Percentiles rank a stretch among this genome's conserved stretches.
Conservation (phyloP, 2,888 invertebrate genomes). For the Drosophila neutralis region DNA sequence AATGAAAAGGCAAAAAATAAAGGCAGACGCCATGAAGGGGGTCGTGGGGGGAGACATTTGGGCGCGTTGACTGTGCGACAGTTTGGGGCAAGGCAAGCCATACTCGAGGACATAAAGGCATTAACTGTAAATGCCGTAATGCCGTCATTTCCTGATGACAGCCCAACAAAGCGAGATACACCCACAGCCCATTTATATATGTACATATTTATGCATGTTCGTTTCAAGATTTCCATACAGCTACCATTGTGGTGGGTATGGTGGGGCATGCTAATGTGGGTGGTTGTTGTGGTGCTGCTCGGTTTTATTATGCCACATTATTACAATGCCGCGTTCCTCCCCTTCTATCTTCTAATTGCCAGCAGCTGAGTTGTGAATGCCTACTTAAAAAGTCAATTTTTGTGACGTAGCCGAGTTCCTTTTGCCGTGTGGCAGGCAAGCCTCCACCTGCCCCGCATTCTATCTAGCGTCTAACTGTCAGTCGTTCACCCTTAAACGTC, state of each 20-base stretch:
- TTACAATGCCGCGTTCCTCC: constrained; percentile 36
- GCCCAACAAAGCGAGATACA: constrained; percentile 48
- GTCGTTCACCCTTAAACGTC: constrained; percentile 83
- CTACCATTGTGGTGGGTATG: constrained; percentile 4
- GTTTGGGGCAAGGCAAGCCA: constrained; percentile 27
- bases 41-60: neutral
- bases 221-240: constrained; percentile 21
- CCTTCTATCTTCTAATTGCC: constrained; percentile 17
- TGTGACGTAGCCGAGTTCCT: constrained; percentile 59
- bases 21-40: constrained; percentile 9
- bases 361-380: constrained; percentile 27
- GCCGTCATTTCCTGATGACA: constrained; percentile 78
- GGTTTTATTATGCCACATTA: constrained; percentile 68
- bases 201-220: neutral
- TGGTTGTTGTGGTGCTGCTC: constrained; percentile 2
- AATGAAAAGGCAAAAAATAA: constrained; percentile 14
- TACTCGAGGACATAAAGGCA: constrained; percentile 77
- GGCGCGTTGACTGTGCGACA: constrained; percentile 6
- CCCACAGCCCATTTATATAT: constrained; percentile 22
- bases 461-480: constrained; percentile 51
- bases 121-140: constrained; percentile 79
- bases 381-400: constrained; percentile 76
- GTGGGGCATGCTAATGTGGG: constrained; percentile 17
- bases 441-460: constrained; percentile 5
- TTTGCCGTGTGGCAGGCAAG: constrained; percentile 50